Conservation (phyloP, 1,140 invertebrate genomes). For the Heliconius hermathena region DNA sequence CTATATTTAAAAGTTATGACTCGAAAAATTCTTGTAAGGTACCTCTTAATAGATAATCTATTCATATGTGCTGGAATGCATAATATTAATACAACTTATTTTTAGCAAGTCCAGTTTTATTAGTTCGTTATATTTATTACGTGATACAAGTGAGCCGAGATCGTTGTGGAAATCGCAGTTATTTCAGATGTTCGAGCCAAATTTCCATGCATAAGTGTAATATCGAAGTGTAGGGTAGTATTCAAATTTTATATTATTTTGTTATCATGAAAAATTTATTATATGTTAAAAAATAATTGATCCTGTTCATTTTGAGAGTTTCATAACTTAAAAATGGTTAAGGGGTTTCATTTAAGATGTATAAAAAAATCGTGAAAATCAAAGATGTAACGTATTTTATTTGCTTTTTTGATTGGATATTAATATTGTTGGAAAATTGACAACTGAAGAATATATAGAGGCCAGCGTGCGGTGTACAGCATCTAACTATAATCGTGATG, state of each 20-base stretch:
- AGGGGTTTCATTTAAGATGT: too few species aligned
- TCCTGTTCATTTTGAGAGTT: too few species aligned
- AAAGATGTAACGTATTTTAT: too few species aligned
- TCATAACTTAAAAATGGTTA: too few species aligned
- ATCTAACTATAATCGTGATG: too few species aligned
- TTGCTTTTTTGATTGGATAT: too few species aligned
- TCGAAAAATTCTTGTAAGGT: background rate
- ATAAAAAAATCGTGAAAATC: too few species aligned
- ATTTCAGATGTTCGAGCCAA: conserved; percentile 62
- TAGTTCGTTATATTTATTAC: conserved; percentile 50
- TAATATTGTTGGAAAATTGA: too few species aligned
- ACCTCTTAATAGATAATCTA: background rate
- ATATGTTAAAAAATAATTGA: background rate
- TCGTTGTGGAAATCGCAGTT: conserved; percentile 59
- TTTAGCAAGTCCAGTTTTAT: conserved; percentile 34
- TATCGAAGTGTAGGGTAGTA: background rate
- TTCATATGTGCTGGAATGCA: conserved; percentile 24
- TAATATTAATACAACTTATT: conserved; percentile 36
- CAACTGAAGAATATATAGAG: too few species aligned
- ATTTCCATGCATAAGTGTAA: conserved; percentile 42
- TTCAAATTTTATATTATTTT: background rate
- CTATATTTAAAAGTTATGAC: background rate
- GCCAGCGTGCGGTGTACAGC: too few species aligned
- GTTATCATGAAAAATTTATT: background rate
- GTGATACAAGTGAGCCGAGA: conserved; percentile 47